Percentiles rank a stretch among this genome's conserved stretches.
Evolutionary conservation across 2,113 vertebrate species (phyloP).

Genomic region (Vidua chalybeata): DNA sequence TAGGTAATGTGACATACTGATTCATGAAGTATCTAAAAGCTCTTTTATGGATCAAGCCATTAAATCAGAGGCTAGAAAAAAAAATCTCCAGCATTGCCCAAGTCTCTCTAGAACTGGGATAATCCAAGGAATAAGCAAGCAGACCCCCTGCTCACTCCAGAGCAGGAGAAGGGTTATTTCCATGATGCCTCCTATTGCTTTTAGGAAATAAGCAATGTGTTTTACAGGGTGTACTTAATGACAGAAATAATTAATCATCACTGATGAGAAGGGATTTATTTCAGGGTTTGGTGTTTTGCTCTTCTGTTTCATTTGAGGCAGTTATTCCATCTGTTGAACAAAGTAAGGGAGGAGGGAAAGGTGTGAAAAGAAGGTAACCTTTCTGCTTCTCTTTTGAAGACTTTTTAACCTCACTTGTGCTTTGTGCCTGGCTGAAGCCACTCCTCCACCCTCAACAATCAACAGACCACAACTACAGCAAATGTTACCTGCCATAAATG

Average conservation of each 20-base stretch:
- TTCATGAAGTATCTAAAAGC: neutral
- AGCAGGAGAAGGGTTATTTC: neutral
- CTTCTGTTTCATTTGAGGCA: neutral
- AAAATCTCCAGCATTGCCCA: neutral
- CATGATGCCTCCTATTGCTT: neutral
- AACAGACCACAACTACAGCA: neutral
- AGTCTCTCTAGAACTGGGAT: neutral
- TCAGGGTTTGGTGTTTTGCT: neutral
- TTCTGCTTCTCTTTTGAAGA: neutral
- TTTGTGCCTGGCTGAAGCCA: neutral
- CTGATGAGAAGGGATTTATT: fast-evolving
- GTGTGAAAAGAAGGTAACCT: neutral
- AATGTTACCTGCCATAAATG: fast-evolving
- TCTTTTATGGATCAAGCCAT: neutral
- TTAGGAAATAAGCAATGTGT: neutral
- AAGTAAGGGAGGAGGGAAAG: neutral
- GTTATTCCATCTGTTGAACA: neutral
- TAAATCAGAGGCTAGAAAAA: neutral
- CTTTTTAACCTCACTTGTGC: neutral
- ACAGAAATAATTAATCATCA: neutral
- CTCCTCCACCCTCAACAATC: neutral
- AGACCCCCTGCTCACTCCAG: neutral
- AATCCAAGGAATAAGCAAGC: neutral
- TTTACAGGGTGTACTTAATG: neutral
- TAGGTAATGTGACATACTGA: neutral